Evolutionary conservation across 2,113 vertebrate species (phyloP), one percentile per base, ranked within the genome.

Genomic region (Indicator maculatus): DNA sequence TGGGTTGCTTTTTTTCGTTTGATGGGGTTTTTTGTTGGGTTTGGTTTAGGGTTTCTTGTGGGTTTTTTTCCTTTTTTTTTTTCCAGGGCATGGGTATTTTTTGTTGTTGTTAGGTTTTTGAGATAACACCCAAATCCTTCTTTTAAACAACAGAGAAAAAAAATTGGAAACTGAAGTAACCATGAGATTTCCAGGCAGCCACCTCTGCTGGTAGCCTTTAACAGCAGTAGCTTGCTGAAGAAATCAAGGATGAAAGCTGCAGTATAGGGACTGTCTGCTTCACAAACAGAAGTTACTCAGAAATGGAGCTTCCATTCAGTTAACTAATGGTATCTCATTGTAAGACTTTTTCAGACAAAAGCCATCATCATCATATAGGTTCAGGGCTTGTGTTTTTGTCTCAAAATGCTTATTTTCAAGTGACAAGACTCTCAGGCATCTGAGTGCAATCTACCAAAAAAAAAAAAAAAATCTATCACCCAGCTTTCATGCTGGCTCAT

Each of bases 401-500:
- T 89, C 70, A 56, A 72, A 91, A 83, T 18, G 12, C 33, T 41
- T 84, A 8, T 61, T 88, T 80, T 53, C 36, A 74, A 86, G 21
- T 38, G 83, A 55, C 83, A 93, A 67, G 65, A 80, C 66, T 31
- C 58, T 64, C 0, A 2, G 45, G 59, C 81, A 69, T 30, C 78
- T 28, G 41, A 71, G 19, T 11, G 11, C 36, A 86, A 88, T 36
- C 30, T 41, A 85, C 63, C 81, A 31, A 73, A 38, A 33, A 1
- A 84, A 58, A 83, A 30, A 86, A 73, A 63, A 79, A 73, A 38
- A 33, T 1, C 3, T 3, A 6, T 58, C 12, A 33, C 77, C 50
- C 66, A 52, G 55, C 38, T 77, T 77, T 59, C n/a, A 69, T 72
- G 52, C 83, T 96, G 90, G 82, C 72, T 93, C 79, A 94, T 89